These are phyloP conservation scores for Crax fasciolata DNA, from an alignment of 2,797 vertebrate genomes.

Conservation along the genomic window DNA sequence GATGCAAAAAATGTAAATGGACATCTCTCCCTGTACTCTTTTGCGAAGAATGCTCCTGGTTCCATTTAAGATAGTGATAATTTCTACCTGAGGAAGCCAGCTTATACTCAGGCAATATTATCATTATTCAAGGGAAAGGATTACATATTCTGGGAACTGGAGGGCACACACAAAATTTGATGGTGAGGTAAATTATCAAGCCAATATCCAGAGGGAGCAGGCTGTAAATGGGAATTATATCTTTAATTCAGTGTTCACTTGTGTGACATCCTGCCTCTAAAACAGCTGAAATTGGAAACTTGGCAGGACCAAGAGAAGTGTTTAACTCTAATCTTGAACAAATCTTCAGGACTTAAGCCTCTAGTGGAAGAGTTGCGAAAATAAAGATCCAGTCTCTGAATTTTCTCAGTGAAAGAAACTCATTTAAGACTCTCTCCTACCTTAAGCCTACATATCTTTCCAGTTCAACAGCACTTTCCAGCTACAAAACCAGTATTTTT, in stretches of 20 bases:
- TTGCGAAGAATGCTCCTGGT: not conserved
- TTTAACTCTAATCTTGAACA: not conserved
- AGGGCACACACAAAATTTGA: conserved; percentile 14
- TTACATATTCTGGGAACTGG: conserved; percentile 23
- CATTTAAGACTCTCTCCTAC: not conserved
- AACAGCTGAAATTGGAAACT: conserved; percentile 10
- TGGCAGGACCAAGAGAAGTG: not conserved
- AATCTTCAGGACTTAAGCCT: not conserved
- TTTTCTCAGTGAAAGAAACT: not conserved
- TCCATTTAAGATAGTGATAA: conserved; percentile 20
- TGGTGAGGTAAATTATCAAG: conserved; percentile 48
- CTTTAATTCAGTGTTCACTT: not conserved
- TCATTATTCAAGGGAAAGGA: conserved; percentile 29
- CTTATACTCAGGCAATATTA: conserved; percentile 24
- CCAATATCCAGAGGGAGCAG: not conserved
- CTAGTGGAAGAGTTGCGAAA: not conserved
- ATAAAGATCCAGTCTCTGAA: not conserved
- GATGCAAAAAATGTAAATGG: not conserved
- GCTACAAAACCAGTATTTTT: not conserved
- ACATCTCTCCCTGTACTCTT: not conserved
- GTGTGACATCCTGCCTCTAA: not conserved
- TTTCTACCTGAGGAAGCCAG: conserved; percentile 12
- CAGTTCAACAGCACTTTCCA: not conserved
- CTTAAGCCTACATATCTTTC: not conserved
- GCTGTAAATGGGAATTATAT: conserved; percentile 27